A percentile compares a stretch with the other conserved stretches of the same genome.
Conservation (phyloP, 2,797 vertebrate genomes). For the Heliangelus exortis region DNA sequence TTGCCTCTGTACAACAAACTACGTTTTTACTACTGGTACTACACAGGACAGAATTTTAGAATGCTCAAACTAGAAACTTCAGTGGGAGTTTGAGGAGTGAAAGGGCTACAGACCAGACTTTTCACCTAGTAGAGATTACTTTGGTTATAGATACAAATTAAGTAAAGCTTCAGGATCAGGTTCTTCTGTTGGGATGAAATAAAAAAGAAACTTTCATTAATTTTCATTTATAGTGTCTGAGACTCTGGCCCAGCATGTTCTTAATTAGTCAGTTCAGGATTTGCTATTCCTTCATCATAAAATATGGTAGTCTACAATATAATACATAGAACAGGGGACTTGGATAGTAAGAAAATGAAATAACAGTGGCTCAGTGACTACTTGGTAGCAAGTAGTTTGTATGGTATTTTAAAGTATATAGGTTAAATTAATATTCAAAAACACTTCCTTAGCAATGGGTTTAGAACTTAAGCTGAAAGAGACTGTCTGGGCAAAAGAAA, state of each 20-base stretch:
- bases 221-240: not conserved
- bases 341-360: not conserved
- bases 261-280: not conserved
- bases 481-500: not conserved
- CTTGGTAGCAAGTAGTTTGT: not conserved
- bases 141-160: not conserved
- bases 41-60: not conserved
- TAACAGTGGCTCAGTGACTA: not conserved
- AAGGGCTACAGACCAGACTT: not conserved
- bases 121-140: not conserved
- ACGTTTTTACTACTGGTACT: not conserved
- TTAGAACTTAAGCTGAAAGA: not conserved
- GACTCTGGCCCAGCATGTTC: not conserved
- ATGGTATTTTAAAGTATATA: not conserved
- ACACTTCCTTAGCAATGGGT: not conserved
- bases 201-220: not conserved
- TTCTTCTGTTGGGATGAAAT: not conserved
- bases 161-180: not conserved
- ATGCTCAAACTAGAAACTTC: not conserved
- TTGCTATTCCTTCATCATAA: not conserved
- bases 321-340: not conserved
- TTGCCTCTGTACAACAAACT: not conserved
- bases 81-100: not conserved
- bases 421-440: not conserved
- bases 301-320: not conserved